Percentiles rank a stretch among this genome's conserved stretches.
Conservation (phyloP, 1,140 invertebrate genomes). For the Periplaneta americana region DNA sequence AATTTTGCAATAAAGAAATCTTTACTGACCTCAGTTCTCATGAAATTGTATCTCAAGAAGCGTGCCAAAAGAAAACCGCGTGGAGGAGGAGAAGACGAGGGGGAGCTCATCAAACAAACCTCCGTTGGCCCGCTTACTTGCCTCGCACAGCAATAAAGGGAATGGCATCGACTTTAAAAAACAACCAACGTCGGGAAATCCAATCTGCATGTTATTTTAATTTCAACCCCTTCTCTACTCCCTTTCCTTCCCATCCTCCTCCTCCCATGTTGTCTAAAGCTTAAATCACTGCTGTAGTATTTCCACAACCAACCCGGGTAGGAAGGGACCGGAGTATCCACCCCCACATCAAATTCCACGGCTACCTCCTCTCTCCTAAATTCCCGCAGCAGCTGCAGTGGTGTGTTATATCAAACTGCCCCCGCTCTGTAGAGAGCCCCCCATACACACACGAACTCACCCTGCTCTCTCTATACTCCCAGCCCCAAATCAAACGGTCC, state of each 20-base stretch:
- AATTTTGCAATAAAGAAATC: no score
- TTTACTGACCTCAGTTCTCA: neutral
- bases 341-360: neutral
- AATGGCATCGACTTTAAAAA: neutral
- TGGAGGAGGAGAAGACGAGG: neutral
- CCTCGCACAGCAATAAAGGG: neutral
- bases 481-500: neutral
- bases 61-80: neutral
- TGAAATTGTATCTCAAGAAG: neutral
- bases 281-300: neutral
- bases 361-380: neutral
- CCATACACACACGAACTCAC: no score
- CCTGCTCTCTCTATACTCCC: neutral
- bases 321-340: neutral
- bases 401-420: neutral
- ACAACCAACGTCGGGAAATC: neutral
- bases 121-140: neutral
- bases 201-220: neutral
- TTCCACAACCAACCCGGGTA: neutral
- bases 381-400: neutral
- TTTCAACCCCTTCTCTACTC: neutral
- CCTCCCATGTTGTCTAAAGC: neutral
- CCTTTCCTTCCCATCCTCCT: neutral
- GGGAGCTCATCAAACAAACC: neutral
- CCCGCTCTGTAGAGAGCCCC: neutral